phyloP scores from a whole-genome alignment of 2,797 vertebrate genomes.

The Diplodus sargus region DNA sequence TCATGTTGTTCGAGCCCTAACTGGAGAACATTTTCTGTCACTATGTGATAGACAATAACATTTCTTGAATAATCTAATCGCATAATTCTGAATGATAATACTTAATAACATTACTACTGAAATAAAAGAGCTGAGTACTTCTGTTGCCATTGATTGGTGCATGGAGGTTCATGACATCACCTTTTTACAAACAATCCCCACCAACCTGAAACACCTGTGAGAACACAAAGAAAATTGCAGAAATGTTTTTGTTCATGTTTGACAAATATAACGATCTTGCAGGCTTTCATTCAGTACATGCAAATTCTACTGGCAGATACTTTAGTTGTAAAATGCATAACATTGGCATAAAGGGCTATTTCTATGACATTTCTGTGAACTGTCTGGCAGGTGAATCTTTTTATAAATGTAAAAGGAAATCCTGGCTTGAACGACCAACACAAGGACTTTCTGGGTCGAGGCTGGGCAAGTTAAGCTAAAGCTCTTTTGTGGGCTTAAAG shows the following conservation, averaged over 20 bases:
- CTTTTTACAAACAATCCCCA: not conserved
- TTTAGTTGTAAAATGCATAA: constrained; percentile 1
- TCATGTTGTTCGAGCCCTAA: too few species aligned
- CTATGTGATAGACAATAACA: too few species aligned
- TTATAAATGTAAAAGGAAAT: constrained; percentile 38
- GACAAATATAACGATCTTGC: too few species aligned
- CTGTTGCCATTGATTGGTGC: not conserved
- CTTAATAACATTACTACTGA: too few species aligned
- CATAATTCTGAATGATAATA: too few species aligned
- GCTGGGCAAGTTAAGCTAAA: constrained; percentile 19
- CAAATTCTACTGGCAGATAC: too few species aligned
- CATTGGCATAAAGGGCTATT: not conserved
- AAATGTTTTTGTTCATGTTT: not conserved
- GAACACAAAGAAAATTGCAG: constrained; percentile 6
- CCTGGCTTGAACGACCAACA: constrained; percentile 25
- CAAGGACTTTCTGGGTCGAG: constrained; percentile 20
- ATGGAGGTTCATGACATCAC: not conserved
- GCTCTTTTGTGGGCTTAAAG: constrained; percentile 30
- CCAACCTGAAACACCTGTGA: not conserved
- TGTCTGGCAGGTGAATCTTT: constrained; percentile 1
- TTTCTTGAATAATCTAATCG: too few species aligned
- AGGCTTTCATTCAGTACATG: too few species aligned
- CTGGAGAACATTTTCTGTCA: too few species aligned
- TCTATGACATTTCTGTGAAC: constrained; percentile 9
- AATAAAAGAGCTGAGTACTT: not conserved